Evolutionary conservation across 2,888 invertebrate genomes (phyloP).

Genomic region (Acanthosepion lycidas): DNA sequence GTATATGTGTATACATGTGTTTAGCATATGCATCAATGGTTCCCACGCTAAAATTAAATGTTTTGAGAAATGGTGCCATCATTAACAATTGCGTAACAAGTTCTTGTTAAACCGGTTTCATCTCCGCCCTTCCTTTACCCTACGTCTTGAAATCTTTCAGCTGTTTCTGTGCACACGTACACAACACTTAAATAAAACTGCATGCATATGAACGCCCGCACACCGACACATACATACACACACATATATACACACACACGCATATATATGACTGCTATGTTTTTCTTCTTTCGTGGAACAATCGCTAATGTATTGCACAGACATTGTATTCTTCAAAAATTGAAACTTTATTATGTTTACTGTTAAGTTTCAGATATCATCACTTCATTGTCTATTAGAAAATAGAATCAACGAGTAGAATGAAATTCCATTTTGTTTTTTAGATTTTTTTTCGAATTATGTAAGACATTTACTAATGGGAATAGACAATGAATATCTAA

Average conservation of each 20-base stretch:
- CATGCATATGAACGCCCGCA: not conserved
- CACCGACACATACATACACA: not conserved
- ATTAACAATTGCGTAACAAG: not conserved
- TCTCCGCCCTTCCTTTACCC: not conserved
- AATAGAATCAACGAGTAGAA: no score
- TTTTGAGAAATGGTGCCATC: not conserved
- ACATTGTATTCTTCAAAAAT: no score
- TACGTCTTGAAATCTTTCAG: not conserved
- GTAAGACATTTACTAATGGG: no score
- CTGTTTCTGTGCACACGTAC: not conserved
- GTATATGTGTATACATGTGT: not conserved
- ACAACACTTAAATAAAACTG: not conserved
- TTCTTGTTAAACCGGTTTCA: not conserved
- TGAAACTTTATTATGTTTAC: no score
- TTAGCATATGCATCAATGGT: not conserved
- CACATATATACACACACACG: not conserved
- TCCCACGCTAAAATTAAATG: not conserved
- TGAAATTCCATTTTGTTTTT: no score
- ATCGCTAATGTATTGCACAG: no score
- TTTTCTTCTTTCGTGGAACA: no score
- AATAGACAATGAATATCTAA: no score
- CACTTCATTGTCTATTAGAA: no score
- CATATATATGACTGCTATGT: not conserved
- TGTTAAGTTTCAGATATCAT: no score
- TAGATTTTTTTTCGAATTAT: no score